Evolutionary conservation across 2,888 invertebrate genomes (phyloP), one percentile per base, ranked within the genome.

Genomic region (Liodrosophila aerea): DNA sequence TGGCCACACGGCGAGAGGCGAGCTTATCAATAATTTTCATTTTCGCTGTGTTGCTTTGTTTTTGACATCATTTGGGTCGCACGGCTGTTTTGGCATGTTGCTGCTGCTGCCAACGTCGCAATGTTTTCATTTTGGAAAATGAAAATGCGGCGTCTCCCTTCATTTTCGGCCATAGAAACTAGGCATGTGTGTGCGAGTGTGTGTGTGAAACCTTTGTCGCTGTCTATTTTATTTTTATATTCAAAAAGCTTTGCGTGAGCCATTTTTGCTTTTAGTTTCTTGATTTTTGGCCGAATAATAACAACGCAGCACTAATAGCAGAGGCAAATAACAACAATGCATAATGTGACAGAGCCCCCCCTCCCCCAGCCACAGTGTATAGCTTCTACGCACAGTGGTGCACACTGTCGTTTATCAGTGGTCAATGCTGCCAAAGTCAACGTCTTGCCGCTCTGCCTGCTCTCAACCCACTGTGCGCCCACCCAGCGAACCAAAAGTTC

Each of bases 241-340:
- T 52, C 46, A 50, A 60, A 50, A 70, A 68, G 62, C 59, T 64
- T 78, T 62, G 76, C 68, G 65, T 72, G 72, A 57, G 69, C 64
- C 72, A 76, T 80, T 76, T 78, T 76, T 61, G 40, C 64, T 53
- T 59, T 70, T 51, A 62, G 40, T 66, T 75, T 67, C n/a, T 78
- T 82, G 74, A 78, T 64, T 83, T 83, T 83, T 80, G 80, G 83
- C 78, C 83, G 74, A 82, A 71, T 65, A 60, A 66, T 43, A 60
- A 53, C n/a, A n/a, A n/a, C n/a, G n/a, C 15, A 62, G 40, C 54
- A 64, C 41, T 47, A 50, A 33, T 29, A 31, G 15, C 36, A 13
- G 15, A 7, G 29, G 29, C 33, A 18, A 60, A 34, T 54, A 75
- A 65, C 34, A 80, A 71, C 71, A 80, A 59, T 64, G 62, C 73